Evolutionary conservation across 2,888 invertebrate genomes (phyloP), one percentile per base, ranked within the genome.

Genomic region (Lasioglossum pauxillum): DNA sequence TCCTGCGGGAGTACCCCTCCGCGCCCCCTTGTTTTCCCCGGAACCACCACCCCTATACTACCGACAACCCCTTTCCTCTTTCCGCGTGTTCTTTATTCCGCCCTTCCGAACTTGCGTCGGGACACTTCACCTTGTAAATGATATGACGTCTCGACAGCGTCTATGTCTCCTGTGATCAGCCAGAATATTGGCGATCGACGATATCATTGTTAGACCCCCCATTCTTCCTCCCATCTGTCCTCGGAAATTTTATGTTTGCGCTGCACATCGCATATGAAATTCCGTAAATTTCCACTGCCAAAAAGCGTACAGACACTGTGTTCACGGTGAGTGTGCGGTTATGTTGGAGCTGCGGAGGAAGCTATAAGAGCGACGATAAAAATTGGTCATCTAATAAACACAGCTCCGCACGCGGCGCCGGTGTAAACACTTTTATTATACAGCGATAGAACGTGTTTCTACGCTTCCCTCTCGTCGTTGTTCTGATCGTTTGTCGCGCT

Each of bases 1-100:
- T 93, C 94, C 93, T 89, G 53, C 80, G 93, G 93, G 94, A 92
- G 44, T 78, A 75, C 74, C 67, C 27, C 64, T 41, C 81, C 75
- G 44, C 23, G 41, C 16, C 31, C 38, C 38, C 78, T 73, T 57
- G 12, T 53, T 27, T 31, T 53, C 49, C 69, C 44, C 64, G 46
- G 8, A 23, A 12, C 38, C 23, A 27, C 69, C 19, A 14, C 35
- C 44, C 0, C 35, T 14, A 0, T 16, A 49, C 1, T 60, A 0
- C 16, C 31, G 4, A 41, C 35, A 23, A 1, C 12, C 16, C 38
- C 69, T 35, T 16, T 27, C 60, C 27, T 12, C 27, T 67, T 71
- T 38, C 64, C 49, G n/a, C 53, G 53, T n/a, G 53, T 53, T 53
- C 53, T 53, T 53, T 53, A 53, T 23, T 53, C n/a, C 53, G 53